These are phyloP conservation scores for Tiliacea citrago DNA, from an alignment of 2,888 invertebrate species.

Conservation along the genomic window DNA sequence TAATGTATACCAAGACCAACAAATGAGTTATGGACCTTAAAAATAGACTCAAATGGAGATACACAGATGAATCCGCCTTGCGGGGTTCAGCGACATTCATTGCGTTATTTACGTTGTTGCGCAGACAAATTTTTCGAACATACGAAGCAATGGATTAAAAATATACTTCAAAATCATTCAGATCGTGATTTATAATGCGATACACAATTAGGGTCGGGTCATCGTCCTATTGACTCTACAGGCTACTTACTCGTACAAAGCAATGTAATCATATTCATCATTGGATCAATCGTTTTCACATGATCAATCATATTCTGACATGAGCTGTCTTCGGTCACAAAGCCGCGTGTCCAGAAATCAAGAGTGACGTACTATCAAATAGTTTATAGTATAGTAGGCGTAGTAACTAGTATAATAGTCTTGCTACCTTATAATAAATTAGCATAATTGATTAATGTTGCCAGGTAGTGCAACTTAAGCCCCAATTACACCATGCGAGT, in stretches of 20 bases:
- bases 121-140: too few relatives aligned
- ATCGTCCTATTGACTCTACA: constrained; percentile 16
- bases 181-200: too few relatives aligned
- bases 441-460: constrained; percentile 13
- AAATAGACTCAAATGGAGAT: too few relatives aligned
- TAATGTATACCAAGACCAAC: too few relatives aligned
- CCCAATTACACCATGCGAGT: neutral
- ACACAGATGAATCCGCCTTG: too few relatives aligned
- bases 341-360: constrained; percentile 55
- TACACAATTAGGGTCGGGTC: neutral
- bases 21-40: too few relatives aligned
- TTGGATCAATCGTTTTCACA: constrained; percentile 49
- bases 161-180: too few relatives aligned
- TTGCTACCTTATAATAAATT: neutral
- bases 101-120: too few relatives aligned
- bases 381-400: neutral
- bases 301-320: constrained; percentile 52
- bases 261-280: constrained; percentile 47
- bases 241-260: constrained; percentile 12
- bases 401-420: neutral
- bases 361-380: constrained; percentile 35
- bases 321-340: constrained; percentile 47
- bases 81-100: too few relatives aligned
- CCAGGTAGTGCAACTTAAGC: neutral
- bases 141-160: too few relatives aligned